Base-by-base conservation (phyloP, 2,888 invertebrate species). In the Coleophora flavipennella region DNA sequence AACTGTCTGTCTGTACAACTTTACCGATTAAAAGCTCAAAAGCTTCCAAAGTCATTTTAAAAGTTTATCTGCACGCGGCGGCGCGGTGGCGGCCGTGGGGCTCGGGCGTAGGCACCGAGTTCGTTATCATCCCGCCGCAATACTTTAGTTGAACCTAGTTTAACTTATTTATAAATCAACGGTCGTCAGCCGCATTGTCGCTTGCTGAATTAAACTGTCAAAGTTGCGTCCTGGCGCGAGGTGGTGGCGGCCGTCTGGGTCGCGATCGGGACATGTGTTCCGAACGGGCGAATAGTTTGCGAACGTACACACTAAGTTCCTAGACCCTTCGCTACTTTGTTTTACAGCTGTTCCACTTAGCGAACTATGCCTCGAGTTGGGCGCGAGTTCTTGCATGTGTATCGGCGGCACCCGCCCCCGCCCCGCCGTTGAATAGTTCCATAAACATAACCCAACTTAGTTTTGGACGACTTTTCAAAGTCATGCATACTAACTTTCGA, bases 21-120 rank as follows among this genome's bases (percentile, higher is more conserved):
- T 85, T 83, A 81, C 84, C 85, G 85, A 85, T 85, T 85, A 85
- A 85, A 85, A 85, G 85, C 85, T 85, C 85, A 85, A 85, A 85
- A 85, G 85, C 85, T 85, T 84, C 85, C 81, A 83, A 85, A 85
- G 85, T 85, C 85, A 85, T 85, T 85, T 85, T 85, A 85, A 85
- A 85, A 85, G 85, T 85, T 85, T 85, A 85, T 85, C 85, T 85
- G 79, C 73, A 77, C 77, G 84, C 76, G 78, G 77, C 65, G 54
- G 57, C 61, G 62, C 56, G 60, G 57, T 54, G 51, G 59, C 55
- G 47, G 35, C 33, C 20, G 58, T 64, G 62, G 62, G 67, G 51
- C 56, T 67, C 49, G 62, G 45, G 55, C 59, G 73, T 72, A 73
- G 72, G 79, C 72, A 52, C 67, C 57, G 58, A 51, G 66, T 70